Base-by-base conservation (phyloP, 2,888 invertebrate species). In the Meiosimyza platycephala region DNA sequence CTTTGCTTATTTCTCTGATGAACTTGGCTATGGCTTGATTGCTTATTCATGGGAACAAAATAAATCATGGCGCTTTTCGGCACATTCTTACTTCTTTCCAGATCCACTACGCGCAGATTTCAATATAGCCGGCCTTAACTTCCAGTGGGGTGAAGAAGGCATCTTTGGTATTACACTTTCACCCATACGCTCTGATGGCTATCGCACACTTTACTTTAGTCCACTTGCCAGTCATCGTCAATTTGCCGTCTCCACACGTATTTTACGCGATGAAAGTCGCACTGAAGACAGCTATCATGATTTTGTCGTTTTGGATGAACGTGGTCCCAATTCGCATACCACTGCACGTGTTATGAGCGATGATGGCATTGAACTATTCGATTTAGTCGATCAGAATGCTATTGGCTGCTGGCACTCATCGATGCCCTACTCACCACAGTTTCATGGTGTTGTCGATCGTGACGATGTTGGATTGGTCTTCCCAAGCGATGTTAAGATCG, bases 141-240 rank as follows among this genome's bases (percentile, higher is more conserved):
- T 94, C 90, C 94, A 95, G 85, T 95, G 95, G 95, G 91, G 91
- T 33, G 91, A 92, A 77, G 95, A 94, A 86, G 94, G 94, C 15
- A 92, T 94, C 75, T 95, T 95, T 78, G 95, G 95, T 1, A 91
- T 94, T 85, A 90, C 93, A 0, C 84, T 94, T 2, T 92, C 94
- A 0, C 92, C 94, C 0, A 83, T 90, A 6, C 90, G 91, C 16
- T 80, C 88, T 12, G 92, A 93, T 80, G 94, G 94, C 18, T 93
- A 88, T 81, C 90, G 93, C 79, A 92, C 91, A 0, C 88, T 95
- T 57, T 94, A 91, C 86, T 95, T 95, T 88, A 93, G 93, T 81
- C 93, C 95, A 0, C 85, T 95, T 75, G 92, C 94, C 73, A 94
- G 94, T 82, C 89, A 92, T 82, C 90, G 93, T 2, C 93, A 94